A percentile compares a stretch with the other conserved stretches of the same genome.
Conservation (phyloP, 2,797 vertebrate species). For the Sus cebifrons region DNA sequence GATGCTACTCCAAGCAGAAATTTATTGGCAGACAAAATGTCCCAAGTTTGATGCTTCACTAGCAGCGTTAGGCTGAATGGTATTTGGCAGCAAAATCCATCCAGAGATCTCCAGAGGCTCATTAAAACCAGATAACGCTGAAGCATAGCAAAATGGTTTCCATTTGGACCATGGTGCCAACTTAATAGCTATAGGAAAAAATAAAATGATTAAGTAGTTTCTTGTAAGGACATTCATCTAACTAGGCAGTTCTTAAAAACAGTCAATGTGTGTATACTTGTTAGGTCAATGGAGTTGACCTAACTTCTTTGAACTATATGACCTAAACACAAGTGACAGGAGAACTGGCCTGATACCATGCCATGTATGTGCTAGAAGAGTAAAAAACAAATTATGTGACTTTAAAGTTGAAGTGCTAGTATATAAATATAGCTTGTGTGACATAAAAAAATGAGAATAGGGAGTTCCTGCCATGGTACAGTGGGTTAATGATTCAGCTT, state of each 20-base stretch:
- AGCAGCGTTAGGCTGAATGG: conserved; percentile 70
- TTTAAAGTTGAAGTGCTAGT: conserved; percentile 34
- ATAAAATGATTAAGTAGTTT: conserved; percentile 84
- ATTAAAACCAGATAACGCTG: conserved; percentile 85
- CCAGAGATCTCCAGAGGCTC: conserved; percentile 85
- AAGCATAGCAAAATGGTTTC: conserved; percentile 84
- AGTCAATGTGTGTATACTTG: conserved; percentile 69
- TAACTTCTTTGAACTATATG: conserved; percentile 70
- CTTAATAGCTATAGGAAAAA: conserved; percentile 86
- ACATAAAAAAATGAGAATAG: neutral
- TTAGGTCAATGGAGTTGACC: conserved; percentile 76
- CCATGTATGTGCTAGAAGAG: neutral
- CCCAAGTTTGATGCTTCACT: conserved; percentile 68
- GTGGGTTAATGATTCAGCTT: too few relatives aligned
- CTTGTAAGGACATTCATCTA: conserved; percentile 84
- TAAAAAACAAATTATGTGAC: conserved; percentile 38
- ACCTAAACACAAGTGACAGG: conserved; percentile 60
- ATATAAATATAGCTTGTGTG: neutral
- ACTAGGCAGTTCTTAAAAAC: conserved; percentile 71
- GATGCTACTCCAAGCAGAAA: conserved; percentile 70
- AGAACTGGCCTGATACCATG: neutral
- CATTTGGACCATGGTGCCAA: conserved; percentile 75
- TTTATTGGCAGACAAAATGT: conserved; percentile 65
- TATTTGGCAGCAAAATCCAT: conserved; percentile 85
- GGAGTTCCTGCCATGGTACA: too few relatives aligned